Evolutionary conservation across 2,113 vertebrate genomes (phyloP), one percentile per base, ranked within the genome.

Genomic region (Myocastor coypus): DNA sequence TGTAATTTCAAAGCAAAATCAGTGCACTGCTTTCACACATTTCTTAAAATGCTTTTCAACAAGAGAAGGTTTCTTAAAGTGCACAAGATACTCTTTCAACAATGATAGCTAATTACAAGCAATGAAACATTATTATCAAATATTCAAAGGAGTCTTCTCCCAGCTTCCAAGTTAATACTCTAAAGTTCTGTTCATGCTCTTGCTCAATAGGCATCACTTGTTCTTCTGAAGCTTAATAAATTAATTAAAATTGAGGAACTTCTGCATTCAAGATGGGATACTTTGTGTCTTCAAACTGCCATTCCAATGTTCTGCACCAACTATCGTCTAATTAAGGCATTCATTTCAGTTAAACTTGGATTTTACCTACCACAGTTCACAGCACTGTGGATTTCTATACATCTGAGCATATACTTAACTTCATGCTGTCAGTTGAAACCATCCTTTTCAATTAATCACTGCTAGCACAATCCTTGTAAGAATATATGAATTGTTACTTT

Each of bases 91-190:
- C 6, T 83, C 66, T 96, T 82, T 93, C 52, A 87, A 87, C 77
- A 93, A 80, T 40, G 42, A 59, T 57, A 91, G 37, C 77, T 80
- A 94, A 80, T 94, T 96, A 61, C 12, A 93, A 87, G 55, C 63
- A 42, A 50, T 52, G 61, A 84, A 91, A 80, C 12, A 80, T 80
- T 83, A 57, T 80, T 83, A 94, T 52, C 46, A 73, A 73, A 75
- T 84, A 42, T 94, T 94, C 90, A 93, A 92, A 94, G 66, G 57
- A 77, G 37, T 87, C 17, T 42, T 87, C 57, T 80, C 50, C 52
- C 46, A 75, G 78, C 68, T 87, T 69, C 75, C 69, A 80, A 64
- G 7, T 88, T 83, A 90, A 91, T 94, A 75, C 20, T 94, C 61
- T 83, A 84, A 92, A 59, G 59, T 73, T 94, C 83, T 80, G 34